These are phyloP conservation scores for Melangyna quadrimaculata DNA, from an alignment of 2,888 invertebrate species.

Conservation along the genomic window DNA sequence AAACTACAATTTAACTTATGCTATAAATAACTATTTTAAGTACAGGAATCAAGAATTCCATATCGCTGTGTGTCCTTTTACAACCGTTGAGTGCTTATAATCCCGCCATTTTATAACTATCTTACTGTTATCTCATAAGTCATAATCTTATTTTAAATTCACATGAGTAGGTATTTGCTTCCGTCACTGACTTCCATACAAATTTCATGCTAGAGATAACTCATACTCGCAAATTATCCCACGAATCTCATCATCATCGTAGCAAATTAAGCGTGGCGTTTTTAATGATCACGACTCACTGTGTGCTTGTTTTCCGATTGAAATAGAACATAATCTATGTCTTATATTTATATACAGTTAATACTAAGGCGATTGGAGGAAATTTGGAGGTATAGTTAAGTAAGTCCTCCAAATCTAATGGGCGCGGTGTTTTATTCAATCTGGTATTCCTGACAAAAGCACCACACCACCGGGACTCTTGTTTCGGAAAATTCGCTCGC, in stretches of 20 bases:
- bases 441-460: conserved; percentile 77
- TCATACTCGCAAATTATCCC: background rate
- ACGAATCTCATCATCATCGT: background rate
- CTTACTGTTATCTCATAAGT: too few species aligned
- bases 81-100: background rate
- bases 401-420: background rate
- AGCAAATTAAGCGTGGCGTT: background rate
- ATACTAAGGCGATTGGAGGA: background rate
- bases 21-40: background rate
- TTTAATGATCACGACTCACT: background rate
- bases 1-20: background rate
- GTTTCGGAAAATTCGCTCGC: conserved; percentile 87
- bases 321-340: background rate
- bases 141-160: background rate
- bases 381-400: background rate
- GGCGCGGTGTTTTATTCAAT: conserved; percentile 66
- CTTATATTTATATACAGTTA: background rate
- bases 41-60: background rate
- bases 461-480: conserved; percentile 73
- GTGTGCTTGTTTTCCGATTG: background rate
- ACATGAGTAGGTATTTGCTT: background rate
- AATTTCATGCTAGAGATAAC: background rate
- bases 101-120: background rate
- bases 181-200: background rate
- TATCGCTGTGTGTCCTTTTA: background rate